These are phyloP conservation scores for Platyrinchus mystaceus DNA, from an alignment of 2,797 vertebrate genomes.

Conservation along the genomic window DNA sequence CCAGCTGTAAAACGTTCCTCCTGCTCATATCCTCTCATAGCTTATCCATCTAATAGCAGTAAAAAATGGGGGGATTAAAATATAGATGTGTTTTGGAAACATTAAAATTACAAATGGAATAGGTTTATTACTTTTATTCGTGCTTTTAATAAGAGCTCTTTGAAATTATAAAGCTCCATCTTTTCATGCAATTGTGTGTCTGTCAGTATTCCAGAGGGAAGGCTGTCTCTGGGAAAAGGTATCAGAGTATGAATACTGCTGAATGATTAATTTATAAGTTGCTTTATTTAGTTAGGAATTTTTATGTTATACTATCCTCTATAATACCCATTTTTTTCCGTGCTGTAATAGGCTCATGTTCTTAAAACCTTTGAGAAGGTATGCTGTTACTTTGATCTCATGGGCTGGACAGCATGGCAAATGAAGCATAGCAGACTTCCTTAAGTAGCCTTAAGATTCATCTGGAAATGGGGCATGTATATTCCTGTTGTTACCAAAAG, in stretches of 20 bases:
- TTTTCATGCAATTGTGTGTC: not conserved
- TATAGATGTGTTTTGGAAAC: not conserved
- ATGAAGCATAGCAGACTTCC: not conserved
- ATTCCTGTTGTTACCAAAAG: not conserved
- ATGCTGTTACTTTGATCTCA: conserved; percentile 3
- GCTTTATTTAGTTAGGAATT: conserved; percentile 9
- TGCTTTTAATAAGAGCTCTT: not conserved
- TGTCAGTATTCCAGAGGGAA: conserved; percentile 16
- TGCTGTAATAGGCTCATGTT: conserved; percentile 18
- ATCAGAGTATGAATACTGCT: not conserved
- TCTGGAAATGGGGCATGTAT: not conserved
- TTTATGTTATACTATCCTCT: not conserved
- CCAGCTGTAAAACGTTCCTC: not conserved
- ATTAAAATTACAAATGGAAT: not conserved
- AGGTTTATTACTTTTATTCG: not conserved
- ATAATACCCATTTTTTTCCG: not conserved
- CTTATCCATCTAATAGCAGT: not conserved
- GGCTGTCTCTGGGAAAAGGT: not conserved
- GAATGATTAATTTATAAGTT: conserved; percentile 36
- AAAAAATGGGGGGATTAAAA: not conserved
- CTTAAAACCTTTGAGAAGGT: conserved; percentile 17
- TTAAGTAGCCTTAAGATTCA: not conserved
- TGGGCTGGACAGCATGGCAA: not conserved
- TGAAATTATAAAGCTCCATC: not conserved
- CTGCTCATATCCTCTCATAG: not conserved